Conservation (phyloP, 2,113 vertebrate genomes). For the Tricholaema leucomelas region DNA sequence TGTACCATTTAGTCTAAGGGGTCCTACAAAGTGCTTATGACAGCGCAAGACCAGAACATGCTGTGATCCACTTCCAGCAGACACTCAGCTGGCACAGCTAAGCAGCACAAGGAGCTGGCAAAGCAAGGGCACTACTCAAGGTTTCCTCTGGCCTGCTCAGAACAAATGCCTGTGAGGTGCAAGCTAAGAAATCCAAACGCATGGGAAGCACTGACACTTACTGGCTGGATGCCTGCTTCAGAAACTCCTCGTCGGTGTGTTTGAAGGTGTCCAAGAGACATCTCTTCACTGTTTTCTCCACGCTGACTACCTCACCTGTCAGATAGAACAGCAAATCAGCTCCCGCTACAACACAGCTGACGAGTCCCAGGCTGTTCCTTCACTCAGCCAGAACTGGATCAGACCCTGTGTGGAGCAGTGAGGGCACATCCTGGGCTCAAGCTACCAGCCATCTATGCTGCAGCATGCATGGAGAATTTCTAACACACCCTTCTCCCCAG, state of each 20-base stretch:
- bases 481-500: background rate
- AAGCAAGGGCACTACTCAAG: background rate
- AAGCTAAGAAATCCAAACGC: background rate
- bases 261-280: slow-evolving; percentile 92
- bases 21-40: background rate
- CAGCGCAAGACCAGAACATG: background rate
- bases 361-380: background rate
- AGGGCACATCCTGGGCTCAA: background rate
- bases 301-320: slow-evolving; percentile 83
- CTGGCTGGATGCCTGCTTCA: slow-evolving; percentile 97
- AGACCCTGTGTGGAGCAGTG: background rate
- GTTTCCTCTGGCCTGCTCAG: background rate
- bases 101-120: background rate
- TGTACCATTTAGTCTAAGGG: background rate
- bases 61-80: background rate
- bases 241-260: slow-evolving; percentile 94
- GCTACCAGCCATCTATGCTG: background rate
- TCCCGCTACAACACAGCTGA: background rate
- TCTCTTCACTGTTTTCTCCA: slow-evolving; percentile 91
- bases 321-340: background rate
- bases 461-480: fast-evolving
- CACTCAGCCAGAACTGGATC: background rate
- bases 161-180: background rate
- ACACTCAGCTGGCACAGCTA: background rate
- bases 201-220: slow-evolving; percentile 70